phyloP scores from a whole-genome alignment of 2,888 invertebrate species.

The Maniola hyperantus region DNA sequence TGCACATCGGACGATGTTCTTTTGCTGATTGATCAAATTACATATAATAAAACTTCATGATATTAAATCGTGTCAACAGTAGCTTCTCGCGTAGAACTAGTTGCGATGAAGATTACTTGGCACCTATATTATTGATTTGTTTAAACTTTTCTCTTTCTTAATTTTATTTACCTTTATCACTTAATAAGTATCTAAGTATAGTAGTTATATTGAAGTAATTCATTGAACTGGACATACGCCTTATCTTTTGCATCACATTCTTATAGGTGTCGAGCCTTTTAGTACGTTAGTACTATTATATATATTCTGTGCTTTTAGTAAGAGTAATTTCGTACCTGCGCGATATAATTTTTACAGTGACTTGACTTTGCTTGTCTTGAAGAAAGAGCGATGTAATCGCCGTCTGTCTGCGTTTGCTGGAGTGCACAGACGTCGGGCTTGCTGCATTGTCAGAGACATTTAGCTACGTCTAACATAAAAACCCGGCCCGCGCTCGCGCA shows the following conservation, averaged over 20 bases:
- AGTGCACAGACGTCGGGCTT: neutral
- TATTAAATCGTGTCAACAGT: neutral
- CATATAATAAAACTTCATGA: neutral
- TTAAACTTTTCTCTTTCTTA: too few relatives aligned
- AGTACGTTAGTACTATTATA: too few relatives aligned
- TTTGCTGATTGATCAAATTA: neutral
- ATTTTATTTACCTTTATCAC: too few relatives aligned
- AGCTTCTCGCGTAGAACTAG: neutral
- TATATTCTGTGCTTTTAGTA: neutral
- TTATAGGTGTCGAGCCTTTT: neutral
- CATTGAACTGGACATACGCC: neutral
- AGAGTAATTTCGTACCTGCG: neutral
- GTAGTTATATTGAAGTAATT: too few relatives aligned
- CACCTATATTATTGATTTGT: too few relatives aligned
- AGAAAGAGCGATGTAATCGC: neutral
- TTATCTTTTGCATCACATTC: neutral
- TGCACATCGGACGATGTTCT: slow-evolving; percentile 1
- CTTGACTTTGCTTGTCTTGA: neutral
- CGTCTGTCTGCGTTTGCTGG: neutral
- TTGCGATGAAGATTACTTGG: neutral
- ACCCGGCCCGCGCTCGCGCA: too few relatives aligned
- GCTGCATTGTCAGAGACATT: slow-evolving; percentile 2
- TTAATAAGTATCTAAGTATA: too few relatives aligned
- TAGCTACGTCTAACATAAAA: neutral
- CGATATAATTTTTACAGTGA: neutral